These are phyloP conservation scores for Hypomesus transpacificus DNA, from an alignment of 2,113 vertebrate genomes.

Conservation along the genomic window DNA sequence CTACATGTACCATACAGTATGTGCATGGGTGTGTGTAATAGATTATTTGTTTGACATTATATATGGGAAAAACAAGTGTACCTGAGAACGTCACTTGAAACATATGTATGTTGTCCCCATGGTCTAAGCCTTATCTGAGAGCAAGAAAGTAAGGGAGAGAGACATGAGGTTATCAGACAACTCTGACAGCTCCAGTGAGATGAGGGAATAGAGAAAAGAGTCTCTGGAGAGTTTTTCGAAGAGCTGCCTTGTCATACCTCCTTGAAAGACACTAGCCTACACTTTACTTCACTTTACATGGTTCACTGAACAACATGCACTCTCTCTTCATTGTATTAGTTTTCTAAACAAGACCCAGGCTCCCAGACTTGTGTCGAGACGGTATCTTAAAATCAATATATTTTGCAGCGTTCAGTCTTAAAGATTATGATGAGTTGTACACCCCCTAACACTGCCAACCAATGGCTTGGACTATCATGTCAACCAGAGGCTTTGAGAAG, in stretches of 20 bases:
- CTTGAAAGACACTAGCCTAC: neutral
- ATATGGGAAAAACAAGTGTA: neutral
- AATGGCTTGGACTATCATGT: no score
- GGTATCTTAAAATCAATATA: neutral
- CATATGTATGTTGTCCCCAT: neutral
- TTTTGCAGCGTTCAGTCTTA: no score
- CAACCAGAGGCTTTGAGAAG: no score
- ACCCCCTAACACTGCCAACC: no score
- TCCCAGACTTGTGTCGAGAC: neutral
- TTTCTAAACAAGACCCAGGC: neutral
- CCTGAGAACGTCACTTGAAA: no score
- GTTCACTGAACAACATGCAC: neutral
- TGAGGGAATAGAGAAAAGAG: neutral
- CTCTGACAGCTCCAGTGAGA: neutral
- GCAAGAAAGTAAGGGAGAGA: neutral
- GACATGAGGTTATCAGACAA: neutral
- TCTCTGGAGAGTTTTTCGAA: neutral
- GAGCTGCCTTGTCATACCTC: constrained; percentile 1
- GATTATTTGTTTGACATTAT: neutral
- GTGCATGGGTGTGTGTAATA: no score
- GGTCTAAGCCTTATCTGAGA: neutral
- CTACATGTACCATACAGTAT: no score
- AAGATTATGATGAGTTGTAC: no score
- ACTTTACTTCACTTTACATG: neutral
- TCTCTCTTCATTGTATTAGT: neutral